Evolutionary conservation across 1,140 invertebrate genomes (phyloP).

Genomic region (Eulimnadia texana): DNA sequence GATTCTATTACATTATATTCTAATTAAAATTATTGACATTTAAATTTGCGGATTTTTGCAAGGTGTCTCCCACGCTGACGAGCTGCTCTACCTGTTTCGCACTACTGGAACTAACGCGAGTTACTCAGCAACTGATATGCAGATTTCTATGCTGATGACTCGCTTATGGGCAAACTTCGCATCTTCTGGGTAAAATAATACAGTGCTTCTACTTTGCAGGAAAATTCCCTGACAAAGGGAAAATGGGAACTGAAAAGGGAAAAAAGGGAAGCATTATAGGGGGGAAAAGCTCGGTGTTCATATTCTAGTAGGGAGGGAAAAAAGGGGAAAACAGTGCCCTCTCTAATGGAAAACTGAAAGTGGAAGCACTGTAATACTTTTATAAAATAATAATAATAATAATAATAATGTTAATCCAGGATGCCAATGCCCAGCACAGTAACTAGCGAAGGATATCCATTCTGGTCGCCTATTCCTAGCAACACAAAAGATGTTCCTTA

Average conservation of each 20-base stretch:
- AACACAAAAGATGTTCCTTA: background rate
- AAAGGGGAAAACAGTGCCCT: no score
- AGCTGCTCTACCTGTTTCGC: constrained; percentile 31
- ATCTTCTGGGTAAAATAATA: constrained; percentile 41
- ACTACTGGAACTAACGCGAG: constrained; percentile 24
- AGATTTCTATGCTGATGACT: constrained; percentile 39
- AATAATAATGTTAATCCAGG: background rate
- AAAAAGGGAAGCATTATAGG: no score
- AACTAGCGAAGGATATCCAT: background rate
- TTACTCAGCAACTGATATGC: constrained; percentile 29
- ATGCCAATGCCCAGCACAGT: background rate
- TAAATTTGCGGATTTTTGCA: constrained; percentile 13
- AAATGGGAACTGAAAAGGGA: no score
- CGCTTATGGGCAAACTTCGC: constrained; percentile 56
- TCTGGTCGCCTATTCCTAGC: background rate
- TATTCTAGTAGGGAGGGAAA: no score
- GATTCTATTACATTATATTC: no score
- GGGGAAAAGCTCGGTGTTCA: no score
- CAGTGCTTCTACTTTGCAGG: no score
- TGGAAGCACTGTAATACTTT: no score
- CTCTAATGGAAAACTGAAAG: no score
- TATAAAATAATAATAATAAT: background rate
- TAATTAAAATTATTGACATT: background rate
- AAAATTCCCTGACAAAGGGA: no score
- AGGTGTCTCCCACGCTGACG: constrained; percentile 46